A percentile compares a stretch with the other conserved stretches of the same genome.
Conservation (phyloP, 53 echinoderm and acorn worm species). For the Echinometra lucunter region DNA sequence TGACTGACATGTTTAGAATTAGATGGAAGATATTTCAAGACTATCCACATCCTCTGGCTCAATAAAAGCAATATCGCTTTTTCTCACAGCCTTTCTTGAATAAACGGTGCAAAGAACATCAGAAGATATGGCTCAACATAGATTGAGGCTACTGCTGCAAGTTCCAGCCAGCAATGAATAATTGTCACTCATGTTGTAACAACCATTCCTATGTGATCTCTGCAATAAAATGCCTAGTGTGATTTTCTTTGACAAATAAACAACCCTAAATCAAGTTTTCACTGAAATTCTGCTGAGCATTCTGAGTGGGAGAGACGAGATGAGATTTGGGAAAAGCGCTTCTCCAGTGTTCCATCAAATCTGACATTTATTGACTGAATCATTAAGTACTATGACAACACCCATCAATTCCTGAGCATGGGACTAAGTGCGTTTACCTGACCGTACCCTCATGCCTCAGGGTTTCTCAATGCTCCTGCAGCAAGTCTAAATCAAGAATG, state of each 20-base stretch:
- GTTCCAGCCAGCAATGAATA: not conserved
- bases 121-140: not conserved
- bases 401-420: not conserved
- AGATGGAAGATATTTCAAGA: not conserved
- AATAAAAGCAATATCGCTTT: not conserved
- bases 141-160: not conserved
- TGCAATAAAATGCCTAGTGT: too few species aligned
- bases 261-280: too few species aligned
- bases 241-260: too few species aligned
- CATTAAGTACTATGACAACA: not conserved
- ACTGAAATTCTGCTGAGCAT: not conserved
- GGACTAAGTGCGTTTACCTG: not conserved
- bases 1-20: too few species aligned
- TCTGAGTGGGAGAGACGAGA: not conserved
- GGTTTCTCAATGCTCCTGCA: not conserved
- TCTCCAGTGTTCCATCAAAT: not conserved
- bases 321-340: not conserved
- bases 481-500: not conserved
- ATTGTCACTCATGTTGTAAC: not conserved
- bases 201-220: too few species aligned
- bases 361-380: not conserved
- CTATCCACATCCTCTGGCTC: not conserved
- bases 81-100: not conserved
- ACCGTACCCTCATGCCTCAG: not conserved
- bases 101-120: not conserved